Conservation (phyloP, 1,140 invertebrate genomes). For the Chionoecetes opilio region DNA sequence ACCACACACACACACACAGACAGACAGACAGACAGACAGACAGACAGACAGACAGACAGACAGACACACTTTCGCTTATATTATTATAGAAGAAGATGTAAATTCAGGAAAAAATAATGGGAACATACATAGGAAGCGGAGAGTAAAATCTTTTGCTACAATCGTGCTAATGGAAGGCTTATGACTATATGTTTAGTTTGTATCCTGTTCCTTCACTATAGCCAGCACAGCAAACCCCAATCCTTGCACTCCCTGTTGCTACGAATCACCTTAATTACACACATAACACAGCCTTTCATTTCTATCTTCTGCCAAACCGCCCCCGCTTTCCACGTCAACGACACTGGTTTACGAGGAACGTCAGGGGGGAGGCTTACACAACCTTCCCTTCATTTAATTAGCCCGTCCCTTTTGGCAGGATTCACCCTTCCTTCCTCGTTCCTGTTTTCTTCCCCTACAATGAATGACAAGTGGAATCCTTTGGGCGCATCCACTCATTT, state of each 20-base stretch:
- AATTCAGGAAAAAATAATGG: background rate
- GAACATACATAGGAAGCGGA: background rate
- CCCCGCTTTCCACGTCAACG: too few species aligned
- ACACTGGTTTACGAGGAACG: too few species aligned
- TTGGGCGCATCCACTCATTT: conserved; percentile 36
- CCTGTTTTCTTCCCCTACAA: background rate
- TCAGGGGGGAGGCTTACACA: background rate
- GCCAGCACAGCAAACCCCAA: background rate
- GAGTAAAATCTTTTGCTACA: conserved; percentile 6
- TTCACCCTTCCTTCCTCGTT: background rate
- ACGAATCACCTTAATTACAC: too few species aligned
- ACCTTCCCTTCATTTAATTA: background rate
- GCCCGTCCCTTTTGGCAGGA: background rate
- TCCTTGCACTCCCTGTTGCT: background rate
- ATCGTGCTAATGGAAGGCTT: background rate
- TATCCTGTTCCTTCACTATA: background rate
- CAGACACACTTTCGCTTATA: too few species aligned
- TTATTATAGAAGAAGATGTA: too few species aligned
- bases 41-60: too few species aligned
- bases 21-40: too few species aligned
- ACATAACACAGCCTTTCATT: too few species aligned
- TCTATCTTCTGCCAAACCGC: too few species aligned
- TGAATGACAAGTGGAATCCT: conserved; percentile 32
- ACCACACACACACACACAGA: too few species aligned
- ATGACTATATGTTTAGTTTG: background rate